Conservation (phyloP, 2,888 invertebrate genomes). For the Psylliodes chrysocephalus region DNA sequence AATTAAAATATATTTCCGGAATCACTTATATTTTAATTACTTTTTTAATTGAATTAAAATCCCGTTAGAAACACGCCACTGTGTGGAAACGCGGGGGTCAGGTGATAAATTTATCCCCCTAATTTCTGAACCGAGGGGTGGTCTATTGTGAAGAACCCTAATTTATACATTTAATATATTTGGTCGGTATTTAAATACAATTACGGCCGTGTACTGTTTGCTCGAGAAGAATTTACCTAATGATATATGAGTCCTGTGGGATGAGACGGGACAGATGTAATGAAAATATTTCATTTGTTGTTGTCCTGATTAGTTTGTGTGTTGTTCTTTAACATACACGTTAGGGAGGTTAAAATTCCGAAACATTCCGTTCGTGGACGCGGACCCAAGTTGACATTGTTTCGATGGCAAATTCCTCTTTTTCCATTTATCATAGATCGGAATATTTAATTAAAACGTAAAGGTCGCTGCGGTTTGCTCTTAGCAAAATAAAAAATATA, state of each 20-base stretch:
- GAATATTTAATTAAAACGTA: too few relatives aligned
- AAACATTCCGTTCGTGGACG: conserved; percentile 1
- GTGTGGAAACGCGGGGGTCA: conserved; percentile 47
- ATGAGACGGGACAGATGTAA: conserved; percentile 35
- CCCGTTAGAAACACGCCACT: conserved; percentile 12
- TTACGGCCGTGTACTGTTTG: conserved; percentile 41
- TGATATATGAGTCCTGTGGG: conserved; percentile 32
- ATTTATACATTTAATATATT: conserved; percentile 54
- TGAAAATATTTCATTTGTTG: conserved; percentile 32
- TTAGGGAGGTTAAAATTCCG: conserved; percentile 5
- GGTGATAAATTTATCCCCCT: conserved; percentile 55
- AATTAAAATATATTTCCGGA: too few relatives aligned
- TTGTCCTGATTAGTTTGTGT: conserved; percentile 25
- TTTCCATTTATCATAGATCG: too few relatives aligned
- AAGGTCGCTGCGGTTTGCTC: too few relatives aligned
- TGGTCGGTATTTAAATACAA: conserved; percentile 53
- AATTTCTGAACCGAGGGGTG: conserved; percentile 50
- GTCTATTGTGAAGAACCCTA: conserved; percentile 52
- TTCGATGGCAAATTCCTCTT: too few relatives aligned
- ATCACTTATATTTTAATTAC: too few relatives aligned
- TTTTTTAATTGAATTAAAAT: too few relatives aligned
- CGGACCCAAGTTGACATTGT: too few relatives aligned
- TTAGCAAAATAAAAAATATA: too few relatives aligned
- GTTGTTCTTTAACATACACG: not conserved
- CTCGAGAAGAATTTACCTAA: conserved; percentile 31